A percentile compares a stretch with the other conserved stretches of the same genome.
Evolutionary conservation across 2,113 vertebrate genomes (phyloP).

Genomic region (Ranitomeya imitator): DNA sequence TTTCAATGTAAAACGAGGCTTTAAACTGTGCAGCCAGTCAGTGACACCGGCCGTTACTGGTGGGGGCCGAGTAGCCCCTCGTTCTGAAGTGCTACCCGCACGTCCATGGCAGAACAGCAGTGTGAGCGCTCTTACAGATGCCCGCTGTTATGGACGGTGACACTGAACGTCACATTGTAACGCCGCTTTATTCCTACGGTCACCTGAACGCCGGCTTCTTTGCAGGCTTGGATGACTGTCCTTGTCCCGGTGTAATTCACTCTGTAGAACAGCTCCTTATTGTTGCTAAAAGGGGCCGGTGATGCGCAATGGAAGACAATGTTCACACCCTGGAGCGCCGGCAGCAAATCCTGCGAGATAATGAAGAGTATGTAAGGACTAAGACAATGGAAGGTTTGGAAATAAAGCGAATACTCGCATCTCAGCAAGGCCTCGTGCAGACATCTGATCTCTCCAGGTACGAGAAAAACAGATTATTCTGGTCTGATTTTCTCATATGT

Average conservation of each 20-base stretch:
- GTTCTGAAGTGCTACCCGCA: too few relatives aligned
- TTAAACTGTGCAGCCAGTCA: too few relatives aligned
- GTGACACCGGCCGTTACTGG: too few relatives aligned
- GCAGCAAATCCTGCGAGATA: constrained; percentile 78
- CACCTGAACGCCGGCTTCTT: constrained; percentile 89
- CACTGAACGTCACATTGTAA: neutral
- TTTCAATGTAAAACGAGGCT: too few relatives aligned
- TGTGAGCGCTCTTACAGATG: neutral
- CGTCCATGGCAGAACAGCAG: neutral
- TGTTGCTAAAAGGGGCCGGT: constrained; percentile 83
- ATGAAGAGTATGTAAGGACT: neutral
- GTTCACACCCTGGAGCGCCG: constrained; percentile 80
- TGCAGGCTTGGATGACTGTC: constrained; percentile 85
- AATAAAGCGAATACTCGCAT: too few relatives aligned
- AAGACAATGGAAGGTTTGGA: neutral
- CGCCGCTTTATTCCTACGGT: constrained; percentile 36
- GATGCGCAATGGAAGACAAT: constrained; percentile 95
- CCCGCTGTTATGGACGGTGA: neutral
- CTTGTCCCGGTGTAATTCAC: constrained; percentile 89
- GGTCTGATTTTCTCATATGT: too few relatives aligned
- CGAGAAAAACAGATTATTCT: too few relatives aligned
- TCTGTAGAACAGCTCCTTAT: constrained; percentile 84
- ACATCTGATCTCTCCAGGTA: too few relatives aligned
- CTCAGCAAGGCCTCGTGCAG: too few relatives aligned
- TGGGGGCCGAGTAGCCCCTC: too few relatives aligned